A percentile compares a stretch with the other conserved stretches of the same genome.
phyloP scores from a whole-genome alignment of 1,140 invertebrate genomes.

The Bradysia coprophila region DNA sequence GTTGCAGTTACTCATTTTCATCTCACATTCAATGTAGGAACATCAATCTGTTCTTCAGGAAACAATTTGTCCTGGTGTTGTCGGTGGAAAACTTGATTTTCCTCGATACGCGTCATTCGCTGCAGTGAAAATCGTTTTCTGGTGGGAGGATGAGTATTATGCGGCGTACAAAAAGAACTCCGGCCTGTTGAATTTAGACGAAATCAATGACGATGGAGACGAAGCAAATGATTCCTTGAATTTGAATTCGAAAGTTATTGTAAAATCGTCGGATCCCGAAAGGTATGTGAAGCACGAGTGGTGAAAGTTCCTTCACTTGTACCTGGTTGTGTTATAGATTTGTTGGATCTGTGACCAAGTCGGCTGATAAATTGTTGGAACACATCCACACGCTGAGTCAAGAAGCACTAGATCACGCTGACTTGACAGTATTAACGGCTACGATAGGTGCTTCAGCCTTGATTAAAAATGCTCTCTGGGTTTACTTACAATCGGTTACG shows the following conservation, averaged over 20 bases:
- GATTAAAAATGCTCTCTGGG: constrained; percentile 53
- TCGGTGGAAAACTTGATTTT: constrained; percentile 58
- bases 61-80: constrained; percentile 46
- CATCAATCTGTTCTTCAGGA: constrained; percentile 59
- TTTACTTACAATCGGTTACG: constrained; percentile 30
- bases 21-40: constrained; percentile 24
- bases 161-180: constrained; percentile 27
- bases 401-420: constrained; percentile 62
- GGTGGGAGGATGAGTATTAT: constrained; percentile 30
- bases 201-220: constrained; percentile 1
- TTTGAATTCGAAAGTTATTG: constrained; percentile 17
- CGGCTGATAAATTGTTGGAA: constrained; percentile 44
- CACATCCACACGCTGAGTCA: constrained; percentile 59
- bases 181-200: constrained; percentile 21
- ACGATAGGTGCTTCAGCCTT: constrained; percentile 58
- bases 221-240: neutral
- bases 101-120: constrained; percentile 62
- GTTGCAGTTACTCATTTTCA: too few species aligned
- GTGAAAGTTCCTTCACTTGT: too few species aligned
- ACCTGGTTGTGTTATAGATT: too few species aligned
- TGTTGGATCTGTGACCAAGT: constrained; percentile 43
- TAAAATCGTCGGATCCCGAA: constrained; percentile 47
- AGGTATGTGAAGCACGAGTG: too few species aligned
- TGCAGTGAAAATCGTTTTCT: constrained; percentile 54
- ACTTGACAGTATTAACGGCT: constrained; percentile 53